phyloP scores from a whole-genome alignment of 2,113 vertebrate species.

The Pollachius pollachius region DNA sequence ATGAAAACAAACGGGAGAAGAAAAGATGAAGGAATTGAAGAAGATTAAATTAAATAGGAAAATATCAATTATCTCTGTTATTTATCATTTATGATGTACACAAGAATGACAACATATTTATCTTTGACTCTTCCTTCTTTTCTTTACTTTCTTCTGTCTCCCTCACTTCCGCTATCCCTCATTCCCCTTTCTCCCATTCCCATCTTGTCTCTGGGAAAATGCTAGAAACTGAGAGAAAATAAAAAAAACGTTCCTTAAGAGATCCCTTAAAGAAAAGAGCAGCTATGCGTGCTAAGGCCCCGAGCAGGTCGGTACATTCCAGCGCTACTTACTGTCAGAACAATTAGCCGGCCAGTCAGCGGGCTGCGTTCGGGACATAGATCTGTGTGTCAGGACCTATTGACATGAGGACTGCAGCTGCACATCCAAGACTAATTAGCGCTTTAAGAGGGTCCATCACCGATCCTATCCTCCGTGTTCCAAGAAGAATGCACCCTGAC shows the following conservation, averaged over 20 bases:
- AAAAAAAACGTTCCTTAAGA: conserved; percentile 21
- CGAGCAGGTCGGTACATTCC: conserved; percentile 35
- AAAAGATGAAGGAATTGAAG: conserved; percentile 17
- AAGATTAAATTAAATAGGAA: conserved; percentile 46
- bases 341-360: conserved; percentile 49
- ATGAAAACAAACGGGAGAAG: conserved; percentile 23
- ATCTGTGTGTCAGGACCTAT: conserved; percentile 40
- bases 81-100: conserved; percentile 68
- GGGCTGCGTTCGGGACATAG: conserved; percentile 21
- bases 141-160: conserved; percentile 8
- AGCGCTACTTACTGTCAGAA: conserved; percentile 45
- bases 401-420: conserved; percentile 23
- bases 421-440: conserved; percentile 19
- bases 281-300: conserved; percentile 34
- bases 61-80: neutral
- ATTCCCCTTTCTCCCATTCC: conserved; percentile 12
- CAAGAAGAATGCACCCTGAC: neutral
- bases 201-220: conserved; percentile 35
- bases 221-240: conserved; percentile 38
- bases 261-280: conserved; percentile 13
- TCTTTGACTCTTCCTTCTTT: conserved; percentile 47
- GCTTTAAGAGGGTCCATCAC: neutral
- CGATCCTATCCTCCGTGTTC: neutral
- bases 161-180: conserved; percentile 18
- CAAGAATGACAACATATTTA: conserved; percentile 51